Evolutionary conservation across 2,888 invertebrate species (phyloP), one percentile per base, ranked within the genome.

Genomic region (Chironomus tentans): DNA sequence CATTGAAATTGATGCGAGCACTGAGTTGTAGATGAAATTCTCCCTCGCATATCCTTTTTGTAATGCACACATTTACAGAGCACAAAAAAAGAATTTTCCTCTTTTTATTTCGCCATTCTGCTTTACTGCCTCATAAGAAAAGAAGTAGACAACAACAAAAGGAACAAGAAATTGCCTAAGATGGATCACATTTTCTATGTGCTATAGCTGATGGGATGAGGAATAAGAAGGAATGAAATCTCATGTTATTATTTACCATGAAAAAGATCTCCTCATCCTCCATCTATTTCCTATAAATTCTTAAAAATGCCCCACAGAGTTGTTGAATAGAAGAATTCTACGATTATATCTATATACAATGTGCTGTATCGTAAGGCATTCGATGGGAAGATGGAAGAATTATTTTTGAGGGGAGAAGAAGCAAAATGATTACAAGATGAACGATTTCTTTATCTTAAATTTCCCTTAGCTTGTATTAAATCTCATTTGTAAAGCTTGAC

Each of bases 231-330:
- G 56, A 18, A 56, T 56, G 18, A 18, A 56, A 56, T 56, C 56
- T 56, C 56, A 65, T 65, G 65, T 65, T 65, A 65, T 65, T 65
- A 65, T 24, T 65, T 22, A 65, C 65, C 18, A 65, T 65, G 65
- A 65, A 65, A 18, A 38, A 65, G 65, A 65, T 56, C 56, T 56
- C 56, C 15, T 50, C 56, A 38, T 38, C 38, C 38, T 38, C 7
- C 38, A 38, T 38, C 38, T 0, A 38, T 56, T 56, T 56, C 56
- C 18, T 18, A 18, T 56, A 56, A 56, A 56, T 56, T 56, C 56
- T 56, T 15, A 56, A 56, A 56, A 56, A 56, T 56, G 56, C 15
- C 56, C 56, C 56, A 56, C 56, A 56, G 56, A 56, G 56, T 56
- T 15, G 56, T 18, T 18, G 18, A 56, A 50, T 38, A 2, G 38